Evolutionary conservation across 2,888 invertebrate species (phyloP), one percentile per base, ranked within the genome.

Genomic region (Liodrosophila aerea): DNA sequence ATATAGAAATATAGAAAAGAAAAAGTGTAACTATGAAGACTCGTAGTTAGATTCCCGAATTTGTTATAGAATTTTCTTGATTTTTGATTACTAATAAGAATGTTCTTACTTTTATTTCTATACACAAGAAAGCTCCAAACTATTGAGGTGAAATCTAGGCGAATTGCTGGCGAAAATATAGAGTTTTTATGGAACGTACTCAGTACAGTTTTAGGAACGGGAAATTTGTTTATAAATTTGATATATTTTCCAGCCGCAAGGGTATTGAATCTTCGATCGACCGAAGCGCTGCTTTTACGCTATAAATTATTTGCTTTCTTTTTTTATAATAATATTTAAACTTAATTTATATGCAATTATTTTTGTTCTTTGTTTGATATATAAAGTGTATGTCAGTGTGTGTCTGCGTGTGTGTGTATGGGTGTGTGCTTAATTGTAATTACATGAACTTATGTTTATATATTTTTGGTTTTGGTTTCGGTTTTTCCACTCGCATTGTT

Each of bases 401-500:
- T 44, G 22, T 49, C 11, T 18, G 39, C 30, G 41, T 40, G 9
- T 50, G 31, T 34, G 13, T 45, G 15, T 50, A 0, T 37, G 7
- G 30, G 22, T 46, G 12, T 40, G 27, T 18, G 13, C 74, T 69
- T 80, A 60, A 58, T 30, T 49, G 44, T 59, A 75, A 69, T 69
- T 80, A 76, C 57, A 76, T 77, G 37, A 73, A 73, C 69, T 69
- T 73, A 73, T 40, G 36, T 43, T 69, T 22, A 22, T 4, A 69
- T 62, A 69, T 69, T 73, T 73, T 69, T 73, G 56, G 40, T 47
- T 72, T 72, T 39, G 39, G 47, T 66, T 47, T 12, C 60, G 40
- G 52, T 50, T 73, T 22, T 22, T 22, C 5, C 5, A 22, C 22
- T 22, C 39, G 31, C 52, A 57, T 62, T 60, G 41, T 68, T 61